A percentile compares a stretch with the other conserved stretches of the same genome.
Evolutionary conservation across 2,888 invertebrate species (phyloP).

Genomic region (Rhagium mordax): DNA sequence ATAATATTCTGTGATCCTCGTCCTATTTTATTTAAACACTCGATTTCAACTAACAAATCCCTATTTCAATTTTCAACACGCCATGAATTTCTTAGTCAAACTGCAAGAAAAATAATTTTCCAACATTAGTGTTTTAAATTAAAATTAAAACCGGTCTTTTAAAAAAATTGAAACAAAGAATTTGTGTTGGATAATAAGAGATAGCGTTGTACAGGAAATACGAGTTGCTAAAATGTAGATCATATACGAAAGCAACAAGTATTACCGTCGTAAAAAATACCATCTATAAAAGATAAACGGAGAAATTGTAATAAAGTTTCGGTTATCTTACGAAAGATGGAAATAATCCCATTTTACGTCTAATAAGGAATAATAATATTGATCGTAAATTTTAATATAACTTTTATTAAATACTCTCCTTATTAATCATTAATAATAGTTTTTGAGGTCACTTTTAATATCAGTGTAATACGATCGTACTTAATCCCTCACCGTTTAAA

Average conservation of each 20-base stretch:
- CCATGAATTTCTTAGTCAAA: too few relatives aligned
- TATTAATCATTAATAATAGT: not conserved
- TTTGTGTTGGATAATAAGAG: not conserved
- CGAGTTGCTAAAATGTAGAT: not conserved
- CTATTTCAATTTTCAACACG: too few relatives aligned
- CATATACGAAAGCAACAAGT: slow-evolving; percentile 33
- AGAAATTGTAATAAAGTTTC: slow-evolving; percentile 29
- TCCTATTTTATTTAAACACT: too few relatives aligned
- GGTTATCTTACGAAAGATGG: slow-evolving; percentile 22
- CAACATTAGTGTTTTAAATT: too few relatives aligned
- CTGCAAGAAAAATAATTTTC: too few relatives aligned
- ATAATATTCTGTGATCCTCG: too few relatives aligned
- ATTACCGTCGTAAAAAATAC: slow-evolving; percentile 23
- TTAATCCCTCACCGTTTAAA: too few relatives aligned
- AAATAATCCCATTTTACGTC: slow-evolving; percentile 13
- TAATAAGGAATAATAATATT: slow-evolving; percentile 36
- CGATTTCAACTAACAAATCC: too few relatives aligned
- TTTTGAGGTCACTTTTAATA: not conserved
- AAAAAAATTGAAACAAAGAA: not conserved
- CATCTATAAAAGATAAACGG: slow-evolving; percentile 31
- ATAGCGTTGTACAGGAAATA: not conserved
- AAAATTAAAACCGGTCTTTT: too few relatives aligned
- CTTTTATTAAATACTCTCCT: slow-evolving; percentile 40
- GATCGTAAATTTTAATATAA: slow-evolving; percentile 39
- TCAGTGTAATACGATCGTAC: not conserved